Conservation (phyloP, 2,888 invertebrate species). For the Ceratothoa steindachneri region DNA sequence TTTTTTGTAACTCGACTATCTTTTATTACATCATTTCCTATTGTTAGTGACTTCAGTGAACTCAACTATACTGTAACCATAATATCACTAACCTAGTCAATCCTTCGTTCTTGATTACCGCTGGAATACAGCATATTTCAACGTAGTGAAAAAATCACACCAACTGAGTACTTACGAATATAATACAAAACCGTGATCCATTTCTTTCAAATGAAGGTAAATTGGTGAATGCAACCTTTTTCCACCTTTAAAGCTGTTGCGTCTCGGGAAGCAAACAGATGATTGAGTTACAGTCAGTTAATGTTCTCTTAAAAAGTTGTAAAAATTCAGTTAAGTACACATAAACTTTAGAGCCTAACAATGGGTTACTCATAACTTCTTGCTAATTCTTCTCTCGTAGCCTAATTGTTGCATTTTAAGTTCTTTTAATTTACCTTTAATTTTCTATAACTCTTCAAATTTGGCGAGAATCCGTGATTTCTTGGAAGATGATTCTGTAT, state of each 20-base stretch:
- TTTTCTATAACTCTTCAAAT: background rate
- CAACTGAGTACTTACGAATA: too few relatives aligned
- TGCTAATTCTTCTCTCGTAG: background rate
- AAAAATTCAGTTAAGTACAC: constrained; percentile 33
- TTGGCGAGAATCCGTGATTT: background rate
- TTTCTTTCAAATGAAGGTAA: too few relatives aligned
- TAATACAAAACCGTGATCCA: too few relatives aligned
- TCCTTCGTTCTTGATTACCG: too few relatives aligned
- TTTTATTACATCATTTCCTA: too few relatives aligned
- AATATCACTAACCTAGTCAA: too few relatives aligned
- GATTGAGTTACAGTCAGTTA: constrained; percentile 45
- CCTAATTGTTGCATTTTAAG: background rate
- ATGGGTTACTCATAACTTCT: constrained; percentile 21
- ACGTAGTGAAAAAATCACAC: too few relatives aligned
- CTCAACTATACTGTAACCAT: too few relatives aligned
- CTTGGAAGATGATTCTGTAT: background rate
- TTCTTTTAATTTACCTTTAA: background rate
- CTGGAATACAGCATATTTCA: too few relatives aligned
- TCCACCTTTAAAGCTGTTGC: background rate
- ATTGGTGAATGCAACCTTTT: background rate
- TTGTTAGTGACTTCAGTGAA: too few relatives aligned
- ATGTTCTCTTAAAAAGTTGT: constrained; percentile 43
- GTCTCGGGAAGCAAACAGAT: constrained; percentile 28
- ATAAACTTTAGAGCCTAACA: constrained; percentile 38
- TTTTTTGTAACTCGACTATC: too few relatives aligned